Evolutionary conservation across 2,113 vertebrate species (phyloP).

Genomic region (Halichoerus grypus): DNA sequence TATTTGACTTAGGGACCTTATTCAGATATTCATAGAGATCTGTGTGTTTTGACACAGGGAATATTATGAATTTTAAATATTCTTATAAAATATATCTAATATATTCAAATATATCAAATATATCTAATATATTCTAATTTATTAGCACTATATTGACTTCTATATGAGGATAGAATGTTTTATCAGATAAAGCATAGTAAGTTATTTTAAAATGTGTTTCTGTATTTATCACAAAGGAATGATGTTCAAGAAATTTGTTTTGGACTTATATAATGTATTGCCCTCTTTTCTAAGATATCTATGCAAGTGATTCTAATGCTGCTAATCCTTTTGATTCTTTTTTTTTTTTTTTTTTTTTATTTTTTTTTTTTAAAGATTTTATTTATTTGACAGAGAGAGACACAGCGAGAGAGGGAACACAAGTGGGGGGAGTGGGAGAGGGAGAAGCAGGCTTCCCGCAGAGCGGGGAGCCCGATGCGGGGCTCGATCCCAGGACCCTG

Average conservation of each 20-base stretch:
- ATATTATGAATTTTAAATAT: slow-evolving; percentile 21
- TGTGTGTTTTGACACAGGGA: neutral
- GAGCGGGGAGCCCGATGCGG: too few species aligned
- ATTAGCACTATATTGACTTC: neutral
- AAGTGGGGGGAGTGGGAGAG: too few species aligned
- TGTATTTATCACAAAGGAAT: neutral
- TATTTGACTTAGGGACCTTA: neutral
- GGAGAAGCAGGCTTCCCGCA: too few species aligned
- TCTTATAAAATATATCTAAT: neutral
- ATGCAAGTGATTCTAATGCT: slow-evolving; percentile 14
- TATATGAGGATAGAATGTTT: neutral
- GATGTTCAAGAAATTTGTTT: neutral
- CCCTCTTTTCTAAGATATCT: neutral
- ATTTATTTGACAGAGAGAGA: too few species aligned
- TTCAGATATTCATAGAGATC: neutral
- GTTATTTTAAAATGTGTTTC: neutral
- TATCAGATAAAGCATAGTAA: neutral
- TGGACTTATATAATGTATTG: neutral
- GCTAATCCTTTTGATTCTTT: slow-evolving; percentile 22
- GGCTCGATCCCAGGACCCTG: too few species aligned
- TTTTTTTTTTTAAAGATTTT: too few species aligned
- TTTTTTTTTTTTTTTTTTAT: too few species aligned
- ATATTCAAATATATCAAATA: neutral
- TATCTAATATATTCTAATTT: neutral
- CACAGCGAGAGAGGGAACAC: too few species aligned